Base-by-base conservation (phyloP, 2,113 vertebrate genomes). In the Macroglossus sobrinus region DNA sequence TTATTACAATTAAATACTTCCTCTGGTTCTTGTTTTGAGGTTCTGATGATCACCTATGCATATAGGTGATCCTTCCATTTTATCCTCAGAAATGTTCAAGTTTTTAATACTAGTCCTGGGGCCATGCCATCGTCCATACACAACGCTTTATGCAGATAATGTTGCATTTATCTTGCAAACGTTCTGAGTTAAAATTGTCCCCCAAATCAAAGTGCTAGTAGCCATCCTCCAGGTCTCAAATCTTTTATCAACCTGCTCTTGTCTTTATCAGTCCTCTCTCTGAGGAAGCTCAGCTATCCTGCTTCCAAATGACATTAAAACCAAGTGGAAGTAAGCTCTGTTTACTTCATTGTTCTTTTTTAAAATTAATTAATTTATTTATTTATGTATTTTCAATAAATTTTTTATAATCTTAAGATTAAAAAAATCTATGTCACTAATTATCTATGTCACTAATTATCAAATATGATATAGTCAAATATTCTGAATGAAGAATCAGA, bases 391-490 rank as follows among this genome's bases (percentile, higher is more conserved):
- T 75, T 91, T 71, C 43, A 96, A 69, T 66, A 92, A 53, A 53
- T 71, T 79, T 93, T 75, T 93, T 84, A 35, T 68, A 75, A 87
- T 84, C 28, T 91, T 95, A 12, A 95, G 59, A 53, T 43, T 50
- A 13, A n/a, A n/a, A n/a, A n/a, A n/a, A n/a, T n/a, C n/a, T n/a
- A n/a, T n/a, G n/a, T n/a, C n/a, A n/a, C n/a, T n/a, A n/a, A 84
- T 89, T 8, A 61, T 84, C 45, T 86, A 30, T 84, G 47, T 92
- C 82, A 63, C 26, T 94, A 21, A 33, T 94, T 96, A 94, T 76
- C 76, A 59, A 97, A 97, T 50, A 13, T 91, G 66, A 96, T 79
- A 81, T 22, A 74, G 95, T 72, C 89, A 97, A 63, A 86, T 14
- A 18, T 38, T 84, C 1, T 35, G 24, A 96, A 89, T 26, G 11